Evolutionary conservation across 1,140 invertebrate genomes (phyloP).

Genomic region (Ips typographus): DNA sequence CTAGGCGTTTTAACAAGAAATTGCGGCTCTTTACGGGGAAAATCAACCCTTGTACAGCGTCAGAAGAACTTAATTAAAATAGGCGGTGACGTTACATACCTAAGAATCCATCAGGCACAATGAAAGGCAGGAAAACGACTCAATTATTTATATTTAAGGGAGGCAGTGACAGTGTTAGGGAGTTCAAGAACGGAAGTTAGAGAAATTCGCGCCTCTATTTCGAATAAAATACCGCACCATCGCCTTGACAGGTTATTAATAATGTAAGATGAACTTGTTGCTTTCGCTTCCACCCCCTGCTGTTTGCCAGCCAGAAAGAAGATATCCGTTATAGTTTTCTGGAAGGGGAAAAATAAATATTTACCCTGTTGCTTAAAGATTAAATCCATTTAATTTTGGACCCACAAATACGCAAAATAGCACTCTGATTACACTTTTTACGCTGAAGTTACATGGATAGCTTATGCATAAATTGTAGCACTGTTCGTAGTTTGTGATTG

Average conservation of each 20-base stretch:
- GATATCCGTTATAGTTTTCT: slow-evolving; percentile 14
- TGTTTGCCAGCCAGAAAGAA: slow-evolving; percentile 6
- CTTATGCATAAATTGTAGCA: no score
- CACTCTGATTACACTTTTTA: no score
- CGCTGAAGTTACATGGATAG: no score
- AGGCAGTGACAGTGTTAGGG: slow-evolving; percentile 28
- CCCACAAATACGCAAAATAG: no score
- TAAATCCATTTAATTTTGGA: no score
- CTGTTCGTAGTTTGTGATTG: no score
- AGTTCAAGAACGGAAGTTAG: slow-evolving; percentile 23
- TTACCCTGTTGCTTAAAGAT: neutral
- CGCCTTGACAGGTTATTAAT: slow-evolving; percentile 34
- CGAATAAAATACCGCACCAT: slow-evolving; percentile 32
- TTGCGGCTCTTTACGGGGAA: neutral
- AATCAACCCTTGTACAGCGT: neutral
- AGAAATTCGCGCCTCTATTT: slow-evolving; percentile 33
- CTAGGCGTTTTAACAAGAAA: neutral
- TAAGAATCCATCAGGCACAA: slow-evolving; percentile 5
- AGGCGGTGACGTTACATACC: neutral
- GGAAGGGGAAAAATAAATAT: slow-evolving; percentile 18
- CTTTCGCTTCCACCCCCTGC: neutral
- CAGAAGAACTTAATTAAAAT: neutral
- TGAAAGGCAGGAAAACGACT: slow-evolving; percentile 19
- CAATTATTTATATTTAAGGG: slow-evolving; percentile 28
- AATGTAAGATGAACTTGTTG: slow-evolving; percentile 35